Conservation (phyloP, 2,888 invertebrate species). For the Halictus quadricinctus region DNA sequence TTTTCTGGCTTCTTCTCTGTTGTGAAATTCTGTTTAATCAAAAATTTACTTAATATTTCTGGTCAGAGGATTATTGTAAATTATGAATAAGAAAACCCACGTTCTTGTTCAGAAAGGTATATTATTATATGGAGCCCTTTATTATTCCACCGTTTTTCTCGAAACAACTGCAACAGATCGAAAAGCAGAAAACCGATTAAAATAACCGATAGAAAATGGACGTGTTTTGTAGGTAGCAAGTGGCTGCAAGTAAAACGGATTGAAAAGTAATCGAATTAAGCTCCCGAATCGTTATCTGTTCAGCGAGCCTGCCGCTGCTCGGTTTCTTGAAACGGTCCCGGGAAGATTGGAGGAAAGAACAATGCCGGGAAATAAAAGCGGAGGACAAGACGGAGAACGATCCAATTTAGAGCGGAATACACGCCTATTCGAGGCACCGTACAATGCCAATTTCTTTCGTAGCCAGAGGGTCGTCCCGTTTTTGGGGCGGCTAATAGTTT, state of each 20-base stretch:
- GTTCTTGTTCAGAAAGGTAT: no score
- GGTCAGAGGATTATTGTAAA: not conserved
- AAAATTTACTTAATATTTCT: not conserved
- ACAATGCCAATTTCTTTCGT: conserved; percentile 62
- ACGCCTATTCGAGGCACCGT: conserved; percentile 58
- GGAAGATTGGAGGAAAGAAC: conserved; percentile 60
- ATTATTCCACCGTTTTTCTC: no score
- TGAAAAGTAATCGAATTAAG: conserved; percentile 62
- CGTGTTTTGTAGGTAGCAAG: conserved; percentile 34
- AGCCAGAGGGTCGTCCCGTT: conserved; percentile 52
- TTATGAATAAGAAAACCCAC: not conserved
- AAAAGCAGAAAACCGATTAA: conserved; percentile 13
- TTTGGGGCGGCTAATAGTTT: conserved; percentile 58
- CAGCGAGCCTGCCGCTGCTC: conserved; percentile 40
- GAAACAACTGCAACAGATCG: not conserved
- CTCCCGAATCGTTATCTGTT: conserved; percentile 55
- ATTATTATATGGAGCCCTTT: no score
- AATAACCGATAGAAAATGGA: conserved; percentile 26
- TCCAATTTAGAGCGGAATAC: conserved; percentile 62
- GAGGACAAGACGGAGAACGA: conserved; percentile 58
- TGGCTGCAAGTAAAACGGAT: conserved; percentile 44
- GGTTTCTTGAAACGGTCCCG: conserved; percentile 51
- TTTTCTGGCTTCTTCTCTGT: not conserved
- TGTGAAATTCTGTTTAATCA: not conserved
- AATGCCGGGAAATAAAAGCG: conserved; percentile 56